Evolutionary conservation across 2,113 vertebrate genomes (phyloP).

Genomic region (Probosciger aterrimus): DNA sequence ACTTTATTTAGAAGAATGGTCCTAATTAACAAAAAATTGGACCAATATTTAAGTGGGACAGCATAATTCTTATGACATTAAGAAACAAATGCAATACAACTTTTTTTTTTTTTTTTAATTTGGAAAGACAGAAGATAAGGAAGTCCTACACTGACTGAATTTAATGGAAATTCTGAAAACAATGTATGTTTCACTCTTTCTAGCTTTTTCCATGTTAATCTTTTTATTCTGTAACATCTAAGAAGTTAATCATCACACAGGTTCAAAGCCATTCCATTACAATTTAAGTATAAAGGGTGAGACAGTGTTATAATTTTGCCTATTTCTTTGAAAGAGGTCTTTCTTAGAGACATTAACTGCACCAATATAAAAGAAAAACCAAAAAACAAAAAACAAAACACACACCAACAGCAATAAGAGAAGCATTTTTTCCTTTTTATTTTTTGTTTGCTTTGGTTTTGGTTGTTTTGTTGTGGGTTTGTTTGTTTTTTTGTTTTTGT

Average conservation of each 20-base stretch:
- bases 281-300: not conserved
- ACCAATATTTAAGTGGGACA: not conserved
- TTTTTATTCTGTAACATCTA: not conserved
- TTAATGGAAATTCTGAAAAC: not conserved
- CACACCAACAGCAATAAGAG: rapidly evolving
- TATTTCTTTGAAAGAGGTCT: not conserved
- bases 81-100: not conserved
- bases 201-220: not conserved
- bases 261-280: not conserved
- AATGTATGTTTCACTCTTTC: not conserved
- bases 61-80: not conserved
- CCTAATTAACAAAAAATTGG: not conserved
- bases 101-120: not conserved
- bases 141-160: not conserved
- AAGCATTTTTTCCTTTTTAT: rapidly evolving
- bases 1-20: not conserved
- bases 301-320: not conserved
- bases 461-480: not conserved
- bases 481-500: not conserved
- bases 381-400: not conserved
- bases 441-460: not conserved
- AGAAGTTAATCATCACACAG: not conserved
- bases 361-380: not conserved
- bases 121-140: not conserved
- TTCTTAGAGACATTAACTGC: not conserved